Base-by-base conservation (phyloP, 1,140 invertebrate species). In the Leptestheria dahalacensis region DNA sequence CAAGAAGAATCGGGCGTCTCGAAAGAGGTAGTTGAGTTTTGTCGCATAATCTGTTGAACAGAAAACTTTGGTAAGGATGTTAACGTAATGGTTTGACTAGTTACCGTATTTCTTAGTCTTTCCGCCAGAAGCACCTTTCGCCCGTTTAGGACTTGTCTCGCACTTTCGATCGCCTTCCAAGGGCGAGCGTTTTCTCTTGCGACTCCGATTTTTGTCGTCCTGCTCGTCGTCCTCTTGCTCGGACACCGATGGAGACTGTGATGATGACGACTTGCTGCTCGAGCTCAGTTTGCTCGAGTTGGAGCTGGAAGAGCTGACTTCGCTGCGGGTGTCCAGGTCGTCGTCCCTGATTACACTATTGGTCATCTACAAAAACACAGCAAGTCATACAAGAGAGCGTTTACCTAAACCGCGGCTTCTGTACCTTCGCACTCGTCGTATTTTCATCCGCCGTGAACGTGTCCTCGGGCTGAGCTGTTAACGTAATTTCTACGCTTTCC, bases 1-100 rank as follows among this genome's bases (percentile, higher is more conserved):
- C 23, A 97, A 80, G 75, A 97, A 98, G 77, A 94, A 97, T 64
- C 91, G 79, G 62, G 93, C 88, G 73, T 95, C 90, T 65, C 91
- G 79, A 71, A 97, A 96, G 54, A 97, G 78, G 71, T 96, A 96
- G 75, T 93, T 95, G 53, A 97, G 73, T 74, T 92, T 88, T 10
- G 87, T 88, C 68, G 83, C 76, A 68, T 91, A 91, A 74, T 91
- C 87, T 67, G 87, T 86, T 24, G 80, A 83, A 12, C 18, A 57
- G 33, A 4, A 26, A 4, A 55, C 4, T 20, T 3, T 48, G 4
- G 33, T 33, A 9, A 10, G 25, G 12, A 9, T 0, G 18, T 25
- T 23, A 10, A 28, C 15, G 23, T 24, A 48, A n/a, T n/a, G n/a
- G n/a, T n/a, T n/a, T n/a, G n/a, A n/a, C n/a, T n/a, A n/a, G n/a